Conservation (phyloP, 2,113 vertebrate genomes). For the Pseudorasbora parva region DNA sequence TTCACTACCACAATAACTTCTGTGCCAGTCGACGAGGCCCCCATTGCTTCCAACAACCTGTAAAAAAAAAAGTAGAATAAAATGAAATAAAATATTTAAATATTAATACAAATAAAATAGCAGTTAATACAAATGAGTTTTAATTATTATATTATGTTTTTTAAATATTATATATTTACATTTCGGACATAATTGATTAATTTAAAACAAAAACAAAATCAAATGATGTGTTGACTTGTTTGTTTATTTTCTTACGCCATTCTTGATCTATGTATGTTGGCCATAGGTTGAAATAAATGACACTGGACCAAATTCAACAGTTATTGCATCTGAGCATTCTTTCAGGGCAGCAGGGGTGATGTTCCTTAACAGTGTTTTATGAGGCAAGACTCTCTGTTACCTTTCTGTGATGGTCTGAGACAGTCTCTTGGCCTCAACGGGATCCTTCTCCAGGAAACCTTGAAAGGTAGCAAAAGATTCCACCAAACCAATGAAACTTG, state of each 20-base stretch:
- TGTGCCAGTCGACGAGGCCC: constrained; percentile 56
- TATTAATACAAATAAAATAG: not conserved
- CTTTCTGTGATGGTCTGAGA: constrained; percentile 68
- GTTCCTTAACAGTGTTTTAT: not conserved
- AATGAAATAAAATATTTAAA: not conserved
- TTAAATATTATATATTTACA: not conserved
- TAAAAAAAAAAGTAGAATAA: not conserved
- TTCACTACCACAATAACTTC: constrained; percentile 61
- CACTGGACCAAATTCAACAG: not conserved
- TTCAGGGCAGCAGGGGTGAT: not conserved
- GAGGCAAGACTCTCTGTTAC: constrained; percentile 58
- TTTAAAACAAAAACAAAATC: not conserved
- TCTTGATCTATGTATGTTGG: not conserved
- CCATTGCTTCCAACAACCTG: constrained; percentile 66
- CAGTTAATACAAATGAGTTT: not conserved
- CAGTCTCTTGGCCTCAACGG: constrained; percentile 68
- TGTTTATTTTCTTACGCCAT: not conserved
- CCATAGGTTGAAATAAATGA: not conserved
- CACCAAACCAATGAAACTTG: constrained; percentile 70
- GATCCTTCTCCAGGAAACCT: constrained; percentile 63
- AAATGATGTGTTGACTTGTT: not conserved
- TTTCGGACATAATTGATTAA: not conserved
- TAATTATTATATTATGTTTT: not conserved
- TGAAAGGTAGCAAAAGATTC: constrained; percentile 74
- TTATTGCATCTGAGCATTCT: not conserved